Conservation (phyloP, 92 coral and sea anemone species). For the Muricea muricata region DNA sequence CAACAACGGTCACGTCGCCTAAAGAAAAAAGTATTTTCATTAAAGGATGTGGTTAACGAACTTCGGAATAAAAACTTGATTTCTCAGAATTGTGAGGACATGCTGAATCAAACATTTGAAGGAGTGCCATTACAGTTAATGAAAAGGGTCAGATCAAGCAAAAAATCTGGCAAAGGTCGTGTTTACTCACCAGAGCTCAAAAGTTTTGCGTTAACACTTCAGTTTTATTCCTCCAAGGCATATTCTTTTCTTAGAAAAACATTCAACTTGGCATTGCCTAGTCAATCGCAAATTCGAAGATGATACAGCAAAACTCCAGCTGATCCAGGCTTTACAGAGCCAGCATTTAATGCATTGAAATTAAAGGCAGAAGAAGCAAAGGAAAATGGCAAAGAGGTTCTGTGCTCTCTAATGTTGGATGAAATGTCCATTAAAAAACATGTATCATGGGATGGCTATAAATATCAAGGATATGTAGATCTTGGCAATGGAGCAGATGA, state of each 20-base stretch:
- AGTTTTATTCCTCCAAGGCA: slow-evolving; percentile 5
- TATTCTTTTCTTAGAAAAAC: slow-evolving; percentile 3
- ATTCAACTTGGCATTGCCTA: not conserved
- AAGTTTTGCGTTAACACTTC: slow-evolving; percentile 5
- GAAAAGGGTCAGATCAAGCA: not conserved
- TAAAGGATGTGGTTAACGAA: not conserved
- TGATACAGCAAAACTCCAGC: not conserved
- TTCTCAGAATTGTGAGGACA: not conserved
- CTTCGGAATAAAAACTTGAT: not conserved
- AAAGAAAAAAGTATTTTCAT: not conserved
- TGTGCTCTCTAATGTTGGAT: slow-evolving; percentile 3
- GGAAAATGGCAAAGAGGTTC: not conserved
- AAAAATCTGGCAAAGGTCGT: not conserved
- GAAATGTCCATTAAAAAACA: not conserved
- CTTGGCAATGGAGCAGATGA: not conserved
- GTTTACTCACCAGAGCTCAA: not conserved
- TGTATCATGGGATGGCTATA: not conserved
- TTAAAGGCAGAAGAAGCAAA: not conserved
- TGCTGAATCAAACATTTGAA: not conserved
- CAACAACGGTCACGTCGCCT: not conserved
- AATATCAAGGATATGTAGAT: not conserved
- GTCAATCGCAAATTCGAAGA: not conserved
- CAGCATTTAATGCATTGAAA: not conserved
- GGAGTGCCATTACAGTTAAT: not conserved
- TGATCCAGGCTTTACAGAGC: slow-evolving; percentile 4